phyloP scores from a whole-genome alignment of 2,888 invertebrate species.

The Coleophora deauratella region DNA sequence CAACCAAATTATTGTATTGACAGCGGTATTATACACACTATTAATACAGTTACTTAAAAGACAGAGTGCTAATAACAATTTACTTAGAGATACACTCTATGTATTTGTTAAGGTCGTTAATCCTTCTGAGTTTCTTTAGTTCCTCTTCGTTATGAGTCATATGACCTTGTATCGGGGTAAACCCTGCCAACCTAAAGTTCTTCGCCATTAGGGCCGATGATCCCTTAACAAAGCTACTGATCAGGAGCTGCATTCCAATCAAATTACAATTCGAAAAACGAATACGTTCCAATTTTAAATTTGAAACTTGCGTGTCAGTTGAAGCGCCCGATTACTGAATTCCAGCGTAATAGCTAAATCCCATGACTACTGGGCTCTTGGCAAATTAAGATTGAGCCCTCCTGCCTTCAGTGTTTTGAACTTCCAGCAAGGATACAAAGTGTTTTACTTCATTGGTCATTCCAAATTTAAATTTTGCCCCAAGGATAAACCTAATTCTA shows the following conservation, averaged over 20 bases:
- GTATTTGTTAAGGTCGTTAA: too few species aligned
- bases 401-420: constrained; percentile 5
- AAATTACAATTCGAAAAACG: constrained; percentile 35
- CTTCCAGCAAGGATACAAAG: constrained; percentile 1
- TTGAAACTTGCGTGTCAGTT: constrained; percentile 35
- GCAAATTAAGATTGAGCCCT: constrained; percentile 1
- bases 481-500: constrained; percentile 13
- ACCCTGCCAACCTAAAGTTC: too few species aligned
- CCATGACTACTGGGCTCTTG: not conserved
- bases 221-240: constrained; percentile 24
- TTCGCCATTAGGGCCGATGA: constrained; percentile 10
- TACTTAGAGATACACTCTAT: too few species aligned
- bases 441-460: constrained; percentile 3
- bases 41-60: too few species aligned
- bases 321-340: constrained; percentile 54
- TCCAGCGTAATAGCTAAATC: constrained; percentile 28
- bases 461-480: constrained; percentile 18
- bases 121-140: too few species aligned
- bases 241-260: constrained; percentile 38
- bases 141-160: too few species aligned
- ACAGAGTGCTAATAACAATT: too few species aligned
- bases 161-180: too few species aligned
- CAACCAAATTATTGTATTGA: too few species aligned
- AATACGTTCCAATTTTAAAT: constrained; percentile 27
- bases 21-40: too few species aligned